Evolutionary conservation across 1,140 invertebrate genomes (phyloP), one percentile per base, ranked within the genome.

Genomic region (Zaprionus gabonicus): DNA sequence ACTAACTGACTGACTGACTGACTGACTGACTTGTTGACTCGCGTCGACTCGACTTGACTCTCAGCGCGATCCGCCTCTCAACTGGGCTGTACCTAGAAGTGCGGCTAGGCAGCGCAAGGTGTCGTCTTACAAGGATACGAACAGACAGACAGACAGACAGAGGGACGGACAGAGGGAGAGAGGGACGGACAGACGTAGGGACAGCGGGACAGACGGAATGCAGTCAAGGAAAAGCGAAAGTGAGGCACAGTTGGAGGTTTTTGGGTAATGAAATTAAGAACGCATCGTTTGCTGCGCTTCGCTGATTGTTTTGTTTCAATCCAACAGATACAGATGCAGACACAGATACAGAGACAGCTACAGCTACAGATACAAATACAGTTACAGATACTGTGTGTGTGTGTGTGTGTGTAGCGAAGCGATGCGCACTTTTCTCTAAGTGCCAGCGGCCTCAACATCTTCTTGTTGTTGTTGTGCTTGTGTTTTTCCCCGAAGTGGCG

Each of bases 241-340:
- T 88, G 85, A 80, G 55, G 76, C 78, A 71, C 78, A 81, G 78
- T 81, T 75, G 71, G 71, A 78, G 80, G 41, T 46, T 88, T 80
- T 78, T 71, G 78, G 79, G 78, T 88, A 88, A 88, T 80, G 82
- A 85, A 90, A 88, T 91, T 88, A 88, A 85, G 44, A 81, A 85
- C 81, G 82, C 81, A 85, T 91, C 85, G 85, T 91, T 87, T 75
- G 82, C 78, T 83, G 78, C 86, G 85, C 85, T 67, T 75, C 85
- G 79, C 65, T 80, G 82, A 88, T 91, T 90, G 85, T 88, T 88
- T 88, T 88, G 81, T 90, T 91, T 85, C 85, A 90, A 68, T 68
- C 41, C 53, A 46, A 13, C 36, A 51, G 46, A 51, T 23, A 51
- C 44, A 31, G n/a, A 3, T 10, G 17, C n/a, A 71, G 72, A 58